These are phyloP conservation scores for Cheilosia urbana DNA, from an alignment of 2,888 invertebrate genomes.

Conservation along the genomic window DNA sequence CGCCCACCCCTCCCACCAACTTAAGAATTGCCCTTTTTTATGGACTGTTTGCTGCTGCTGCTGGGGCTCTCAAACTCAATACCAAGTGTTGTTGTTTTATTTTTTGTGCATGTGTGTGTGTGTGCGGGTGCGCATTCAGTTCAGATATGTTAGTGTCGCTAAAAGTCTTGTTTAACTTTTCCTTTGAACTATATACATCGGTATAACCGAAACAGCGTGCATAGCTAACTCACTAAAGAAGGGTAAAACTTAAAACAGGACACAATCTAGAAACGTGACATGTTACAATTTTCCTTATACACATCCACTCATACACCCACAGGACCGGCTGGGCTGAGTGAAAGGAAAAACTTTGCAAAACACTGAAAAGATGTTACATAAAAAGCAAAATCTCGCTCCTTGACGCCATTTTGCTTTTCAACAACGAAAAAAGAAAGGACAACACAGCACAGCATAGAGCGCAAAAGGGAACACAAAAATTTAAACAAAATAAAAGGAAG, in stretches of 20 bases:
- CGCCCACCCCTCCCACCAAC: constrained; percentile 5
- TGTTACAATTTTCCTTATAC: constrained; percentile 47
- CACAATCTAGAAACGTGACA: constrained; percentile 66
- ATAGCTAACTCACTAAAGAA: constrained; percentile 40
- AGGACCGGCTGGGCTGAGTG: not conserved
- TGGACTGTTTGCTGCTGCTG: not conserved
- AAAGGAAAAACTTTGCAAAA: constrained; percentile 56
- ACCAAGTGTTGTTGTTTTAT: no score
- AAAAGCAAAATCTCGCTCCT: constrained; percentile 72
- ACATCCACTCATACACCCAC: constrained; percentile 16
- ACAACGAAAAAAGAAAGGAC: constrained; percentile 23
- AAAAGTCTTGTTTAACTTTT: constrained; percentile 61
- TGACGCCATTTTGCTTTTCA: constrained; percentile 75
- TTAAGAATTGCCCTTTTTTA: constrained; percentile 29
- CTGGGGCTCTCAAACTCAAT: not conserved
- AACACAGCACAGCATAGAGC: no score
- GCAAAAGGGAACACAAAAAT: not conserved
- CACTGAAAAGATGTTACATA: constrained; percentile 71
- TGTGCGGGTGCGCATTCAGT: not conserved
- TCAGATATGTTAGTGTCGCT: constrained; percentile 12
- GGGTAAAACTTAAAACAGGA: constrained; percentile 64
- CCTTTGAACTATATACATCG: constrained; percentile 14
- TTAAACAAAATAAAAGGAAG: constrained; percentile 19
- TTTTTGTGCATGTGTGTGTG: not conserved
- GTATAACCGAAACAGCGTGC: constrained; percentile 6